These are phyloP conservation scores for Anoplius nigerrimus DNA, from an alignment of 2,888 invertebrate species.

Conservation along the genomic window DNA sequence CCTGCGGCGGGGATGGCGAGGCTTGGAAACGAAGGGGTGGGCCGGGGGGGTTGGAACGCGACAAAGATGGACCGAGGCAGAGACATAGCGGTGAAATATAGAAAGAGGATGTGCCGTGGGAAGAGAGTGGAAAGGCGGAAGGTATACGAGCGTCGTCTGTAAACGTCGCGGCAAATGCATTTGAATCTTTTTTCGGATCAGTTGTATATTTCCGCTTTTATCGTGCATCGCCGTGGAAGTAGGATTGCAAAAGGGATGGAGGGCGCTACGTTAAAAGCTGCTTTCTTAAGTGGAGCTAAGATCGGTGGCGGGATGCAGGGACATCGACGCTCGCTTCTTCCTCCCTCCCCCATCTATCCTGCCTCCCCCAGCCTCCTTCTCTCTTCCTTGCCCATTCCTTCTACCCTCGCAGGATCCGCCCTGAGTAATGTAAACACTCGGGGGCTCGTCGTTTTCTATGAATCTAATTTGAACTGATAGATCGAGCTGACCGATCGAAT, in stretches of 20 bases:
- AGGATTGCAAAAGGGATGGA: background rate
- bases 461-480: no score
- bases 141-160: constrained; percentile 18
- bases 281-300: no score
- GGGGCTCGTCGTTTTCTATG: no score
- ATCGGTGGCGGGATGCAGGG: no score
- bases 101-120: background rate
- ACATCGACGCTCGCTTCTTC: background rate
- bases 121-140: background rate
- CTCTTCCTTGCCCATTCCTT: background rate
- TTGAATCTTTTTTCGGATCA: constrained; percentile 3
- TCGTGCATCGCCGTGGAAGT: constrained; percentile 7
- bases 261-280: background rate
- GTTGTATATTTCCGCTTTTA: background rate
- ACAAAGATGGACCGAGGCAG: constrained; percentile 4
- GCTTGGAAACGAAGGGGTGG: background rate
- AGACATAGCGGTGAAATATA: background rate
- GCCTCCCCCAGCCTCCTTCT: no score
- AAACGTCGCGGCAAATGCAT: constrained; percentile 15
- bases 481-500: no score
- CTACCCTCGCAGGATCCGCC: background rate
- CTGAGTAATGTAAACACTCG: no score
- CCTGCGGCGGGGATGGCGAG: background rate
- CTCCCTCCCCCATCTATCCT: background rate
- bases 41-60: background rate